Evolutionary conservation across 2,888 invertebrate species (phyloP), one percentile per base, ranked within the genome.

Genomic region (Phasia obesa): DNA sequence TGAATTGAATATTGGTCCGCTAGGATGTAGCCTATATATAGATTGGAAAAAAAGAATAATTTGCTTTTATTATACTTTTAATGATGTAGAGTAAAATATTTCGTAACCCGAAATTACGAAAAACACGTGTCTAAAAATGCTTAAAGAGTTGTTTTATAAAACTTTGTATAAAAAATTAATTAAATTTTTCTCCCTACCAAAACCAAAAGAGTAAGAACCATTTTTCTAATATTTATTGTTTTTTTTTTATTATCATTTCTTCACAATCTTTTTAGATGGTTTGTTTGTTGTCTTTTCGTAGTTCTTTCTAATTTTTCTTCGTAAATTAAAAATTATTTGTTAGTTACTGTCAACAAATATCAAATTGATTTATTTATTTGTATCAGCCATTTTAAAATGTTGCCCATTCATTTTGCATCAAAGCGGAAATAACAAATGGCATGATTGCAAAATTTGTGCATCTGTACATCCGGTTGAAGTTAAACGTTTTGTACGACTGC

Each of bases 351-450:
- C 83, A 83, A 67, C 83, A 79, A 71, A 83, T 79, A 75, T 69
- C 75, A 79, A 79, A 79, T 83, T 83, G 83, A 83, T 83, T 83
- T 83, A 83, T 83, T 75, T 67, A 60, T 69, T 53, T 77, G 77
- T 70, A 70, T 62, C 62, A 77, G 70, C 70, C 44, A 77, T 70
- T 77, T 77, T 51, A 53, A 75, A 83, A 75, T 78, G 49, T 70
- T 75, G 75, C 55, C 64, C 83, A 83, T 79, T 71, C 75, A 71
- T 75, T 71, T 83, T 79, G 75, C 75, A 83, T 60, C 75, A 83
- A 79, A 79, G 83, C 83, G 83, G 83, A 83, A 83, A 83, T 83
- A 83, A 79, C 83, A 83, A 83, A 75, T 83, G 83, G 79, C 83
- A 65, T 75, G 79, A 79, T 79, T 76, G 79, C 71, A 71, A 76